These are phyloP conservation scores for Strix aluco DNA, from an alignment of 2,113 vertebrate species.

Conservation along the genomic window DNA sequence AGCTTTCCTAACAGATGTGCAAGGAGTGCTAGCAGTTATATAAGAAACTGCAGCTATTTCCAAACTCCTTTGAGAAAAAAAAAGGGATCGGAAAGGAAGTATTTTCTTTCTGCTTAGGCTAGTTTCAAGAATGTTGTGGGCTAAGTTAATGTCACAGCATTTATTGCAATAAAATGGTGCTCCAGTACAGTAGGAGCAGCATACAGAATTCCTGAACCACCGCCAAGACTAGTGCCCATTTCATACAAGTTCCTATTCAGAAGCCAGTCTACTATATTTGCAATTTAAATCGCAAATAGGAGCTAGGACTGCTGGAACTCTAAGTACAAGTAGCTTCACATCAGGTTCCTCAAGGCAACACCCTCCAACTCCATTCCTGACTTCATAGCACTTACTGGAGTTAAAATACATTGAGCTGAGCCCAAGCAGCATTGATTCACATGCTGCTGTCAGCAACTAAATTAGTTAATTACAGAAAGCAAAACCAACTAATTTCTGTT, in stretches of 20 bases:
- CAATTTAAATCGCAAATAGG: constrained; percentile 9
- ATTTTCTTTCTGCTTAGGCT: constrained; percentile 19
- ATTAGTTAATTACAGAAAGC: not conserved
- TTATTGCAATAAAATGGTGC: constrained; percentile 8
- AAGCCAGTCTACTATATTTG: not conserved
- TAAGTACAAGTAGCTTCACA: not conserved
- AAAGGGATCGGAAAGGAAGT: not conserved
- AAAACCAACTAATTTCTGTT: not conserved
- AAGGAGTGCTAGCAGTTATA: not conserved
- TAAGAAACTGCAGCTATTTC: not conserved
- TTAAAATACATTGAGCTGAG: not conserved
- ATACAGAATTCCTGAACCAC: constrained; percentile 35
- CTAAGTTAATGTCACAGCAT: not conserved
- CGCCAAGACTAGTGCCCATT: constrained; percentile 3
- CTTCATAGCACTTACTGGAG: not conserved
- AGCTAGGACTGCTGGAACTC: not conserved
- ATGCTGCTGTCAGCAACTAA: not conserved
- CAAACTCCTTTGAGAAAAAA: not conserved
- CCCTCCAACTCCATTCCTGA: not conserved
- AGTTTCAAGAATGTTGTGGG: constrained; percentile 17
- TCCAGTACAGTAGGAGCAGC: constrained; percentile 25
- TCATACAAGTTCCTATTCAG: constrained; percentile 48
- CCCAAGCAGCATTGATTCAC: not conserved
- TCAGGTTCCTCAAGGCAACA: not conserved
- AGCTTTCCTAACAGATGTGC: not conserved